Evolutionary conservation across 2,888 invertebrate species (phyloP).

Genomic region (Eurytoma adleriae): DNA sequence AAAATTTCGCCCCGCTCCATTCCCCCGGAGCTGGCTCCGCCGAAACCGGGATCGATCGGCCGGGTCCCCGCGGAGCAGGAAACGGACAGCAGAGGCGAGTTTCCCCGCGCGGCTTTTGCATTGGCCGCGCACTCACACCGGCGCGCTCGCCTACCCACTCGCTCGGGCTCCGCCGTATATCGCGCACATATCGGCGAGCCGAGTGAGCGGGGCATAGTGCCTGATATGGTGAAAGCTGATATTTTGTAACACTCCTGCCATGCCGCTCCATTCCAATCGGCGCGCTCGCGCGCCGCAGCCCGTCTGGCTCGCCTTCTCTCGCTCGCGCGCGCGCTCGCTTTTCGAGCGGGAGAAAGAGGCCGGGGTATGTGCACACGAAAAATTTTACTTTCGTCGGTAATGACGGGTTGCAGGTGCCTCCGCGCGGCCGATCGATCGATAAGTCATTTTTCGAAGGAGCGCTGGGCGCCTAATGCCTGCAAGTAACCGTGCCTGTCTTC

Average conservation of each 20-base stretch:
- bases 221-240: constrained; percentile 76
- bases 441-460: background rate
- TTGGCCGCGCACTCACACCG: constrained; percentile 38
- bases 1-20: too few relatives aligned
- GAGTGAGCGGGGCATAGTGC: constrained; percentile 58
- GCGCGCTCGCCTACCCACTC: constrained; percentile 28
- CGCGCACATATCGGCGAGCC: constrained; percentile 32
- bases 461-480: background rate
- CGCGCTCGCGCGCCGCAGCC: constrained; percentile 51
- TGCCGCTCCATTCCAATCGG: constrained; percentile 72
- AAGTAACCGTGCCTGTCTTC: too few relatives aligned
- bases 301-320: constrained; percentile 1
- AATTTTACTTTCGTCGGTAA: constrained; percentile 48
- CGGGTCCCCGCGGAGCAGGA: constrained; percentile 16
- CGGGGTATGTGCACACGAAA: constrained; percentile 12
- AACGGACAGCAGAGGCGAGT: constrained; percentile 30
- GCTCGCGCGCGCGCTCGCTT: background rate
- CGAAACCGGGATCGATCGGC: background rate
- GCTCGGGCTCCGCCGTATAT: constrained; percentile 6
- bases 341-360: constrained; percentile 12
- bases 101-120: constrained; percentile 42
- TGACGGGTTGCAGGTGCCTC: background rate
- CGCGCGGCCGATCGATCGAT: background rate
- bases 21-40: too few relatives aligned
- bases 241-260: constrained; percentile 75